Percentiles rank a stretch among this genome's conserved stretches.
phyloP scores from a whole-genome alignment of 2,113 vertebrate species.

The Eleginops maclovinus region DNA sequence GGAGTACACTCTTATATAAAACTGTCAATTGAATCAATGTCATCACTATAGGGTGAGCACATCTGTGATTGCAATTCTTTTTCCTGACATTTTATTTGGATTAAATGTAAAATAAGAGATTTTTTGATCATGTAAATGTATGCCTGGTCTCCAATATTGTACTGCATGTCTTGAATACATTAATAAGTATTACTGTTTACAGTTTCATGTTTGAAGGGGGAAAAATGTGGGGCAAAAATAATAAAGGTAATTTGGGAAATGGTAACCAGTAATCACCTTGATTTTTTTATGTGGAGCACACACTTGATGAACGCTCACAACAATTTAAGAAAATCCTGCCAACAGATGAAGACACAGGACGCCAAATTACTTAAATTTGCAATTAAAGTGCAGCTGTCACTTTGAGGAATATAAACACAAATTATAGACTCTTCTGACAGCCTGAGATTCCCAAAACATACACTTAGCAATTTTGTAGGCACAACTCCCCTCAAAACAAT shows the following conservation, averaged over 20 bases:
- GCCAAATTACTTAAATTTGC: constrained; percentile 13
- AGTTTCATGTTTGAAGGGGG: not conserved
- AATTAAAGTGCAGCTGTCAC: constrained; percentile 46
- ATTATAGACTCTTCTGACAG: constrained; percentile 23
- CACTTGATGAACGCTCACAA: not conserved
- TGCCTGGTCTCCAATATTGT: not conserved
- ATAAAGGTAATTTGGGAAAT: not conserved
- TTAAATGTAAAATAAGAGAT: not conserved
- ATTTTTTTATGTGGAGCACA: not conserved
- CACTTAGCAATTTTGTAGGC: constrained; percentile 22
- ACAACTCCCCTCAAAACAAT: constrained; percentile 13
- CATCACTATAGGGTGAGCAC: no score
- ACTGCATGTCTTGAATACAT: not conserved
- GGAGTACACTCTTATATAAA: not conserved
- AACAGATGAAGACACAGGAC: constrained; percentile 6
- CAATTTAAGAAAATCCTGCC: constrained; percentile 9
- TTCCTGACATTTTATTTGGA: not conserved
- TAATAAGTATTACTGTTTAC: not conserved
- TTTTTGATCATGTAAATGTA: not conserved
- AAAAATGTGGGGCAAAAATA: not conserved
- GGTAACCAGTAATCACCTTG: not conserved
- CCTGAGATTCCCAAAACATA: constrained; percentile 5
- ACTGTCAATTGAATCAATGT: not conserved
- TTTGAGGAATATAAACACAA: constrained; percentile 30
- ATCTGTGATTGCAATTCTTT: not conserved